Evolutionary conservation across 2,113 vertebrate species (phyloP), one percentile per base, ranked within the genome.

Genomic region (Onychostruthus taczanowskii): DNA sequence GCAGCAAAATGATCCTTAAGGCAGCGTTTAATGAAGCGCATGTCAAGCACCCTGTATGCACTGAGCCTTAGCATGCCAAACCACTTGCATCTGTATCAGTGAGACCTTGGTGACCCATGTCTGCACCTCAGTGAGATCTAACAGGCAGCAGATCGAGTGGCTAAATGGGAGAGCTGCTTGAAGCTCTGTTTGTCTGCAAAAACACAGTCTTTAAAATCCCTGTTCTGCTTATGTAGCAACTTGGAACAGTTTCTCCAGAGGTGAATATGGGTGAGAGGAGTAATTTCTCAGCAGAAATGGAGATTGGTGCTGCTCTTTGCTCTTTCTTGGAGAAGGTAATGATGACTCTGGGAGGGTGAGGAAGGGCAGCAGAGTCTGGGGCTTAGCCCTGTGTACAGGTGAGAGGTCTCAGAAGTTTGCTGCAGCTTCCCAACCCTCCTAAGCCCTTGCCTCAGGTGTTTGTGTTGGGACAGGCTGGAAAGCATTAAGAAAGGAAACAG

Each of bases 311-410:
- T 76, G 41, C 23, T 39, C 35, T 67, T 70, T 44, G 9, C n/a
- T n/a, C n/a, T n/a, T 62, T 58, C 17, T 41, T n/a, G 33, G 33
- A 67, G 68, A 22, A 69, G 37, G 6, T 53, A 3, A 3, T 4
- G 43, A 12, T 75, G 46, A 28, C 31, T 56, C 6, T 30, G 63
- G 9, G 13, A 64, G 21, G 8, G 9, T 59, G 52, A 89, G 56
- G 18, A 66, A 49, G 30, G 37, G 46, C 30, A 46, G 43, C 37
- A 37, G 37, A 21, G 21, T 24, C 49, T 83, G 67, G 24, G 14
- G 35, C 33, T 47, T 26, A 39, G 8, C 31, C 17, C 47, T 3
- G 0, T 2, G 3, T 13, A 9, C 8, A 31, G 26, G n/a, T 43
- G 50, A 52, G 39, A 18, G 9, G 6, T 50, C 56, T 74, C 14